Percentiles rank a stretch among this genome's conserved stretches.
Evolutionary conservation across 2,888 invertebrate genomes (phyloP).

Genomic region (Seira musarum): DNA sequence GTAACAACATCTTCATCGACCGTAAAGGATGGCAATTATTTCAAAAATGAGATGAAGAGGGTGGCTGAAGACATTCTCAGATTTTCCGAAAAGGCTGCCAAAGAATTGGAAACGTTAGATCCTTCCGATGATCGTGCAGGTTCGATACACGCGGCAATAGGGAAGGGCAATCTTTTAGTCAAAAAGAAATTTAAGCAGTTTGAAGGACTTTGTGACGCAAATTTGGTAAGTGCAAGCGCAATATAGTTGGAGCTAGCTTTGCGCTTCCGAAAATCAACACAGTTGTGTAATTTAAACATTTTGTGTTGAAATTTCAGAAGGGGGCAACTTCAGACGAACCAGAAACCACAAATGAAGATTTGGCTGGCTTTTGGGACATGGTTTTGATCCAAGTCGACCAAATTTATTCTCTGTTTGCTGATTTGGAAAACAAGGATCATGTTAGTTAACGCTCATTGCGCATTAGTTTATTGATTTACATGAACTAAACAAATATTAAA

Average conservation of each 20-base stretch:
- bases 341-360: slow-evolving; percentile 89
- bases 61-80: slow-evolving; percentile 83
- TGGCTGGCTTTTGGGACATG: slow-evolving; percentile 99
- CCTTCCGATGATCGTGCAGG: slow-evolving; percentile 84
- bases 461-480: too few relatives aligned
- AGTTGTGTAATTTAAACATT: background rate
- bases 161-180: slow-evolving; percentile 91
- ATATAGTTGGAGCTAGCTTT: background rate
- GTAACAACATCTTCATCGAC: slow-evolving; percentile 65
- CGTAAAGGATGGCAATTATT: slow-evolving; percentile 84
- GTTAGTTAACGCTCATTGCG: too few relatives aligned
- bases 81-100: slow-evolving; percentile 80
- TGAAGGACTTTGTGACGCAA: slow-evolving; percentile 82
- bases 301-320: slow-evolving; percentile 47
- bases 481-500: background rate
- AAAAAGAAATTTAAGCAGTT: slow-evolving; percentile 97
- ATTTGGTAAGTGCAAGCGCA: slow-evolving; percentile 75
- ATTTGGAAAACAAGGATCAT: slow-evolving; percentile 57
- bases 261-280: background rate
- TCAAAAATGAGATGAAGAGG: slow-evolving; percentile 78
- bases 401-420: slow-evolving; percentile 76
- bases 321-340: slow-evolving; percentile 78
- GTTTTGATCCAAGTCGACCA: slow-evolving; percentile 92
- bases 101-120: slow-evolving; percentile 76
- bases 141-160: slow-evolving; percentile 87